A percentile compares a stretch with the other conserved stretches of the same genome.
These are phyloP conservation scores for Hypsopygia costalis DNA, from an alignment of 2,888 invertebrate genomes.

Conservation along the genomic window DNA sequence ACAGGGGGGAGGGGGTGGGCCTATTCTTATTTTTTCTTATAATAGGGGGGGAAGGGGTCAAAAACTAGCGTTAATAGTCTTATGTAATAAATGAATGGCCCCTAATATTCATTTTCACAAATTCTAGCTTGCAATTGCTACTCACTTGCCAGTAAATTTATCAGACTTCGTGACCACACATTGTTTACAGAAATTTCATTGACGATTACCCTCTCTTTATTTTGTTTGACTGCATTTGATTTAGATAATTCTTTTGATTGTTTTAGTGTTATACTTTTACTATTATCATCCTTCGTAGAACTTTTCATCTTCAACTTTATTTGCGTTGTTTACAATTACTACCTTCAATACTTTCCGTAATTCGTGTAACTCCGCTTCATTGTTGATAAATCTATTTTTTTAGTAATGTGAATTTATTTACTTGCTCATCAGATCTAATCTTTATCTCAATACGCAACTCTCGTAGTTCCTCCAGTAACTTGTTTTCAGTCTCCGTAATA, in stretches of 20 bases:
- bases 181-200: neutral
- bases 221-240: conserved; percentile 6
- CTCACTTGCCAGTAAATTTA: neutral
- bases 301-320: conserved; percentile 11
- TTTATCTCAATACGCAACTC: conserved; percentile 16
- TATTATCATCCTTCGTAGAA: neutral
- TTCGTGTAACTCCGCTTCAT: conserved; percentile 12
- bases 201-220: neutral
- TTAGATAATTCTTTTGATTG: neutral
- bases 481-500: conserved; percentile 7
- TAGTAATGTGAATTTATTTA: conserved; percentile 11
- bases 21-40: too few species aligned
- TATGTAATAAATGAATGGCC: too few species aligned
- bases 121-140: neutral
- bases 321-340: conserved; percentile 18
- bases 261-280: neutral
- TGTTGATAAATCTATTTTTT: conserved; percentile 13
- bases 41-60: too few species aligned
- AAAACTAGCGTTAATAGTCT: too few species aligned
- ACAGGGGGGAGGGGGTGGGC: too few species aligned
- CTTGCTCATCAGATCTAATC: conserved; percentile 11
- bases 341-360: conserved; percentile 15
- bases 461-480: conserved; percentile 6
- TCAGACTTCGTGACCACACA: conserved; percentile 7
- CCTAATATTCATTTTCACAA: neutral